These are phyloP conservation scores for Electrophaes corylata DNA, from an alignment of 2,888 invertebrate species.

Conservation along the genomic window DNA sequence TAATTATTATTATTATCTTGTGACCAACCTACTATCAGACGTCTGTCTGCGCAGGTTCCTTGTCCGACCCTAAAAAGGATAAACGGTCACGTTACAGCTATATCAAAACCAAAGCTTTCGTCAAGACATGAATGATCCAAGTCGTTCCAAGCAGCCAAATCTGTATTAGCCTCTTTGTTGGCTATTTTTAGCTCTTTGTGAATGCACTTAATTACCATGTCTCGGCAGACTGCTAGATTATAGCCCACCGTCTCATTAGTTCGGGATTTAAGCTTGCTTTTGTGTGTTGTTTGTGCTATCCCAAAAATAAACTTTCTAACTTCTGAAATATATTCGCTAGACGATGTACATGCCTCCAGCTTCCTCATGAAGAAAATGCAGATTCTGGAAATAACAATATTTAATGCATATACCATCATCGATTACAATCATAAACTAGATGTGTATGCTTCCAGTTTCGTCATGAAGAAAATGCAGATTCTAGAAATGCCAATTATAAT, in stretches of 20 bases:
- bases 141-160: constrained; percentile 1
- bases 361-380: no score
- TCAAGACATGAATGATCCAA: constrained; percentile 1
- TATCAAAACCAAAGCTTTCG: neutral
- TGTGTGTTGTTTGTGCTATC: neutral
- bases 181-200: constrained; percentile 28
- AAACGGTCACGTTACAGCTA: neutral
- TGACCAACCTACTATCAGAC: no score
- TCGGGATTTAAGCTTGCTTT: neutral
- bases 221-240: constrained; percentile 1
- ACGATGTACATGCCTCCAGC: no score
- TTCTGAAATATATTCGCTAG: no score
- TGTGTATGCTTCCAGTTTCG: no score
- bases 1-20: no score
- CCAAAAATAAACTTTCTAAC: neutral
- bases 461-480: no score
- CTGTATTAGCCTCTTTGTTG: constrained; percentile 13
- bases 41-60: no score
- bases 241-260: constrained; percentile 4
- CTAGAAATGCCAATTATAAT: no score
- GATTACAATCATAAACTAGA: no score
- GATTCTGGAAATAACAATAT: no score
- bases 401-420: no score
- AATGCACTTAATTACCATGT: constrained; percentile 21
- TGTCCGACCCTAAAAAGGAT: neutral